A percentile compares a stretch with the other conserved stretches of the same genome.
phyloP scores from a whole-genome alignment of 37 sponge, comb jelly and placozoan species.

The Hormiphora californensis region DNA sequence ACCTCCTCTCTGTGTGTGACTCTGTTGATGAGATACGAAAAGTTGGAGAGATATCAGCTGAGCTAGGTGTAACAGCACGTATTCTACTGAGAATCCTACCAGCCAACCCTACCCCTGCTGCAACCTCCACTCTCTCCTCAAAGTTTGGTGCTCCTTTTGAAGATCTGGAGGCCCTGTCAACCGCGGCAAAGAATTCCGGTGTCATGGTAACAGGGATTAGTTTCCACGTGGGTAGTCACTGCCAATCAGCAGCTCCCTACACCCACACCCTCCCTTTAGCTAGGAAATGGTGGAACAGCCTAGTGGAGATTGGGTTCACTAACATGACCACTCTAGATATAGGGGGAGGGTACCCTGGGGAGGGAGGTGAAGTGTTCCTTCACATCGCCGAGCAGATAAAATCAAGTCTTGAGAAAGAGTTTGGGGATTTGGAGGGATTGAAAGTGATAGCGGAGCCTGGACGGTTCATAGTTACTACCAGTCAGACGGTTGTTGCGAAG shows the following conservation, averaged over 20 bases:
- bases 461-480: slow-evolving; percentile 29
- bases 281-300: slow-evolving; percentile 13
- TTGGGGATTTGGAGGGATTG: background rate
- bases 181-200: background rate
- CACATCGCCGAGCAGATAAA: background rate
- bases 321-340: background rate
- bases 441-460: slow-evolving; percentile 29
- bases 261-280: background rate
- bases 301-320: background rate
- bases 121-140: slow-evolving; percentile 5
- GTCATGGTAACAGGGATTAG: slow-evolving; percentile 20
- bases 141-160: slow-evolving; percentile 40
- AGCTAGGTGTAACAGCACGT: background rate
- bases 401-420: background rate
- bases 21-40: slow-evolving; percentile 23
- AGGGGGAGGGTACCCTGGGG: slow-evolving; percentile 34
- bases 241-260: slow-evolving; percentile 24
- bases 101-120: background rate
- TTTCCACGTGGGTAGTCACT: slow-evolving; percentile 52
- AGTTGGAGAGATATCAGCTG: background rate
- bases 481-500: background rate
- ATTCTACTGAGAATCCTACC: slow-evolving; percentile 9
- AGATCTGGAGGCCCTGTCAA: background rate
- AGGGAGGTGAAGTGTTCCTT: background rate
- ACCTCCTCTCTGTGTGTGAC: slow-evolving; percentile 31